Percentiles rank a stretch among this genome's conserved stretches.
Evolutionary conservation across 2,113 vertebrate genomes (phyloP).

Genomic region (Stomatorhinus ivindoensis): DNA sequence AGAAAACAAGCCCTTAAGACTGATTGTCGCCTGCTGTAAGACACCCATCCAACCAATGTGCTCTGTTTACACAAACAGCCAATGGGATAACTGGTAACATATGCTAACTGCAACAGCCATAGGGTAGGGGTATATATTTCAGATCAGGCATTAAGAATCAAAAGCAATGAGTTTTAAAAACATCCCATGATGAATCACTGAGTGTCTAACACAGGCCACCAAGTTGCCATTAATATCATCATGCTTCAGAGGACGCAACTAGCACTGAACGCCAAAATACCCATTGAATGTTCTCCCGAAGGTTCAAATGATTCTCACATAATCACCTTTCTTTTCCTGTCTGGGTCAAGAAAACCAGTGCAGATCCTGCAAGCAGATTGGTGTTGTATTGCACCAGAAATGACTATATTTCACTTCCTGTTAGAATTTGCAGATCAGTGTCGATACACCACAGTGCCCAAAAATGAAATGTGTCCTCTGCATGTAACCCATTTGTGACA

Average conservation of each 20-base stretch:
- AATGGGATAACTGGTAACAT: not conserved
- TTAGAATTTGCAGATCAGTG: constrained; percentile 6
- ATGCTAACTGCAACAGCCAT: not conserved
- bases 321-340: constrained; percentile 61
- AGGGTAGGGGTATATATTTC: not conserved
- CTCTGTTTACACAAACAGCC: not conserved
- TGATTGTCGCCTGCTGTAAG: not conserved
- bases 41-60: not conserved
- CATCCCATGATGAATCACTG: not conserved
- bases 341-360: constrained; percentile 51
- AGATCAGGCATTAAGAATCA: not conserved
- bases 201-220: not conserved
- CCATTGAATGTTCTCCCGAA: not conserved
- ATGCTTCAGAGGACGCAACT: not conserved
- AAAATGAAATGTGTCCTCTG: too few species aligned
- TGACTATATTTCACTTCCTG: constrained; percentile 41
- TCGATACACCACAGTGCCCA: too few species aligned
- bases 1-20: not conserved
- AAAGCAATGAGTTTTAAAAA: not conserved
- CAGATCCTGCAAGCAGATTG: constrained; percentile 36
- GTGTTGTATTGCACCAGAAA: constrained; percentile 51
- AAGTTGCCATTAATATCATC: not conserved
- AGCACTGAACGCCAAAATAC: not conserved
- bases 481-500: too few species aligned
- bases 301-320: constrained; percentile 33